Conservation (phyloP, 2,113 vertebrate genomes). For the Neotoma lepida region DNA sequence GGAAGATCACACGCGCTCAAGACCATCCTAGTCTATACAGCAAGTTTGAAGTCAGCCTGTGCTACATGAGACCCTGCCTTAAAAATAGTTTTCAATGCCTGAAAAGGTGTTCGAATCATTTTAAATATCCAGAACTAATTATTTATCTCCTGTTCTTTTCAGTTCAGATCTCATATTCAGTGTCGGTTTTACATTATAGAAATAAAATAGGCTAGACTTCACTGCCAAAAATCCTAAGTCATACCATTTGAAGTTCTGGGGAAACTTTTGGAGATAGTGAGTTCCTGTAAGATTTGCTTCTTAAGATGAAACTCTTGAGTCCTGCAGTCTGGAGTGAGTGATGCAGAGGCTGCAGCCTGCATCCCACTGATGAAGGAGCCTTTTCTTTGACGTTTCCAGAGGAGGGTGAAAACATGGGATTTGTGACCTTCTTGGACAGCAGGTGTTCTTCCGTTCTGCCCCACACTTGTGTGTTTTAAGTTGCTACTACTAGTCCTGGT, state of each 20-base stretch:
- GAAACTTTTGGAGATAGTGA: background rate
- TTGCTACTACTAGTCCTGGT: background rate
- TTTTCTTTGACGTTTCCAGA: background rate
- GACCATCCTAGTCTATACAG: background rate
- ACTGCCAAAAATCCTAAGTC: background rate
- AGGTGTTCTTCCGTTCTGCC: background rate
- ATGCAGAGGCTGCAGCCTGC: background rate
- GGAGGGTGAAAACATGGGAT: background rate
- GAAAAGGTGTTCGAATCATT: conserved; percentile 9
- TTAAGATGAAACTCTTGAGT: background rate
- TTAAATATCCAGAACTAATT: conserved; percentile 4
- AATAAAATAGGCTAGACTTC: background rate
- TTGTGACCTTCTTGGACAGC: background rate
- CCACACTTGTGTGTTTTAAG: background rate
- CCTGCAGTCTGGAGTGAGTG: background rate
- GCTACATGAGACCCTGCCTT: background rate
- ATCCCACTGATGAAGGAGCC: background rate
- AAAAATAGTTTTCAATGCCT: background rate
- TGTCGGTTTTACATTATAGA: background rate
- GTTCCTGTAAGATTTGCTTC: background rate
- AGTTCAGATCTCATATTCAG: background rate
- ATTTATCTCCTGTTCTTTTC: background rate
- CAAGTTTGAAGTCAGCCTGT: background rate
- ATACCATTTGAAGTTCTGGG: background rate
- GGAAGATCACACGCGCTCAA: background rate